A percentile compares a stretch with the other conserved stretches of the same genome.
phyloP scores from a whole-genome alignment of 2,113 vertebrate genomes.

The Condylura cristata region DNA sequence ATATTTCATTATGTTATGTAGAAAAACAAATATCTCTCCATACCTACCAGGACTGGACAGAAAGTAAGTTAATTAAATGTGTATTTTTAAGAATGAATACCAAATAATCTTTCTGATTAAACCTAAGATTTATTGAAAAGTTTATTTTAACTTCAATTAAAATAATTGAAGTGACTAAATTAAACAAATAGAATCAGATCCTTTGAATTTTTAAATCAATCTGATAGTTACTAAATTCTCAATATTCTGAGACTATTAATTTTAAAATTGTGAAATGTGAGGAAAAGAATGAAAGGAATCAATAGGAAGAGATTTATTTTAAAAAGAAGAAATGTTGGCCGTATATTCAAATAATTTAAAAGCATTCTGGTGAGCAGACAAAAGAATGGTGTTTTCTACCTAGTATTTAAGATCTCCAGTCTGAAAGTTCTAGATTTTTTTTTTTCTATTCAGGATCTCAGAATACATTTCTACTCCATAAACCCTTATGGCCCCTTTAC shows the following conservation, averaged over 20 bases:
- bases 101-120: slow-evolving; percentile 11
- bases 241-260: slow-evolving; percentile 45
- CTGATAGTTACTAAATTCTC: slow-evolving; percentile 47
- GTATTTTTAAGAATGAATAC: background rate
- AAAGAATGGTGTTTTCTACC: background rate
- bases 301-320: background rate
- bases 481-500: background rate
- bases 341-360: background rate
- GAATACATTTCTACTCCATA: background rate
- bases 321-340: background rate
- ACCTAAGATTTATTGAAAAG: slow-evolving; percentile 33
- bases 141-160: slow-evolving; percentile 31
- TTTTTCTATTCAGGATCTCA: background rate
- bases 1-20: background rate
- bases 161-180: too few relatives aligned
- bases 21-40: background rate
- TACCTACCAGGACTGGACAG: background rate
- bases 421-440: background rate
- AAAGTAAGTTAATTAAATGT: slow-evolving; percentile 12
- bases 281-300: slow-evolving; percentile 43
- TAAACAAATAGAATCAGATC: slow-evolving; percentile 44
- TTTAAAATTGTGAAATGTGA: background rate
- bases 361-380: background rate
- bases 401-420: background rate
- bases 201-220: slow-evolving; percentile 55